A percentile compares a stretch with the other conserved stretches of the same genome.
Conservation (phyloP, 2,113 vertebrate species). For the Grammomys surdaster region DNA sequence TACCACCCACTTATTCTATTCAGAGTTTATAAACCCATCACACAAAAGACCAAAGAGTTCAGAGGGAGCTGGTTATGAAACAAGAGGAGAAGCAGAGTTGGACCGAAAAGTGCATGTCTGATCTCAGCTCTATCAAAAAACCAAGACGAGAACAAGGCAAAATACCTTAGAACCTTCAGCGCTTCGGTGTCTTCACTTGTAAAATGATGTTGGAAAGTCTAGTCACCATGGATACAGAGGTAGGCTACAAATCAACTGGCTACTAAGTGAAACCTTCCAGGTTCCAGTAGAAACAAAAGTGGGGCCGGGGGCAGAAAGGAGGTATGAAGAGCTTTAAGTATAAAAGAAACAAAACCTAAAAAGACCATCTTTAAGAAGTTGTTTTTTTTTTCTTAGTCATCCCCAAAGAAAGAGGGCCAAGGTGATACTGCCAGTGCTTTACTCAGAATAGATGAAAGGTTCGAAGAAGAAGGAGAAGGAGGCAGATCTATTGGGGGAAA, state of each 20-base stretch:
- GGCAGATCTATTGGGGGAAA: constrained; percentile 59
- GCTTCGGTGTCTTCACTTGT: constrained; percentile 15
- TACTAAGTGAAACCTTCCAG: constrained; percentile 33
- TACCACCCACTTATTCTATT: constrained; percentile 1
- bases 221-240: not conserved
- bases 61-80: constrained; percentile 48
- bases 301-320: not conserved
- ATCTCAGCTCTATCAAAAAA: constrained; percentile 31
- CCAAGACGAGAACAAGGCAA: not conserved
- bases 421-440: constrained; percentile 59
- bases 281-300: constrained; percentile 37
- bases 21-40: constrained; percentile 19
- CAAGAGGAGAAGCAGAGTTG: constrained; percentile 14
- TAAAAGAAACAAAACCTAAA: constrained; percentile 21
- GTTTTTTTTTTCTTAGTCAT: constrained; percentile 70
- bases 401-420: constrained; percentile 70
- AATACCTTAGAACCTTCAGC: not conserved
- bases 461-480: constrained; percentile 35
- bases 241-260: not conserved
- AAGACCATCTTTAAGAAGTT: constrained; percentile 73
- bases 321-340: constrained; percentile 42
- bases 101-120: constrained; percentile 38
- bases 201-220: constrained; percentile 11
- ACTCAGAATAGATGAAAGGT: constrained; percentile 83
- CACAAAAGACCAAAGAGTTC: constrained; percentile 12